phyloP scores from a whole-genome alignment of 1,140 invertebrate species.

The Oryctes rhinoceros region DNA sequence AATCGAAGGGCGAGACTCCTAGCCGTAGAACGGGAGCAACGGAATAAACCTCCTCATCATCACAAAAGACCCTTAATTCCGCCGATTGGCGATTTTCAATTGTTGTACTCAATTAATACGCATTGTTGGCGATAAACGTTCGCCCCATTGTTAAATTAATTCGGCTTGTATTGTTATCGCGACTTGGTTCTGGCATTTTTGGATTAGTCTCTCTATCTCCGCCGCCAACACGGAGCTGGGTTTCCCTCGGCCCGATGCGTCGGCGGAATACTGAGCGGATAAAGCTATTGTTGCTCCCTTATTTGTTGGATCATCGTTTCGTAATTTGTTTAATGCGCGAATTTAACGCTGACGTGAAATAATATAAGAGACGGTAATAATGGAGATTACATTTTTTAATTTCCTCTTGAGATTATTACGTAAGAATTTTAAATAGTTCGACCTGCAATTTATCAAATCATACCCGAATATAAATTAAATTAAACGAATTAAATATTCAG shows the following conservation, averaged over 20 bases:
- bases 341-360: neutral
- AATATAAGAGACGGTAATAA: neutral
- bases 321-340: conserved; percentile 11
- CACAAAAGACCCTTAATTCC: conserved; percentile 36
- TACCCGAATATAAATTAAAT: no score
- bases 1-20: neutral
- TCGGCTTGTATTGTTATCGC: conserved; percentile 27
- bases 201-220: conserved; percentile 31
- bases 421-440: neutral
- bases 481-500: no score
- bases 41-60: neutral
- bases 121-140: conserved; percentile 38
- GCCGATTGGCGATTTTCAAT: conserved; percentile 37
- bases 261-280: conserved; percentile 20
- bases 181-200: conserved; percentile 11
- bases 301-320: conserved; percentile 10
- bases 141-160: conserved; percentile 28
- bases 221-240: neutral
- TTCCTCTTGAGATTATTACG: neutral
- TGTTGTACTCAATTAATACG: conserved; percentile 39
- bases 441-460: no score
- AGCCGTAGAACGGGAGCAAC: neutral
- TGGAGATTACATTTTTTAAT: neutral
- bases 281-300: conserved; percentile 13
- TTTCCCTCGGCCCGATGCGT: neutral